Percentiles rank a stretch among this genome's conserved stretches.
Evolutionary conservation across 2,797 vertebrate species (phyloP).

Genomic region (Cirrhinus molitorella): DNA sequence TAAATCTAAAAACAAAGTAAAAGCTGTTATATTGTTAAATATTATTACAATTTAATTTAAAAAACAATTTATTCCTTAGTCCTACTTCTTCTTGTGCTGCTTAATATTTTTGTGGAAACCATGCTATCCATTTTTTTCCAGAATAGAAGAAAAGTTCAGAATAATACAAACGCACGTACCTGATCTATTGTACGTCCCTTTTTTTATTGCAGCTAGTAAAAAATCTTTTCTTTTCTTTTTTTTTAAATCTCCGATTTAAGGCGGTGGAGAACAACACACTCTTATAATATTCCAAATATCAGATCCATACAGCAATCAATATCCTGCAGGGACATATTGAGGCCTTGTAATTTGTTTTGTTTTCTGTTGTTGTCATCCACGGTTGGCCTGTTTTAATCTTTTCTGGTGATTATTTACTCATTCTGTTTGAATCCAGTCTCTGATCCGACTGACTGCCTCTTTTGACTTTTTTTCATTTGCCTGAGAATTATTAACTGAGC

Average conservation of each 20-base stretch:
- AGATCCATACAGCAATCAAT: constrained; percentile 30
- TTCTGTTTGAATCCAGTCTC: constrained; percentile 26
- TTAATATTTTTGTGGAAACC: not conserved
- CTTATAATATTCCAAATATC: constrained; percentile 28
- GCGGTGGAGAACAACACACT: constrained; percentile 1
- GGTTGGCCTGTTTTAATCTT: constrained; percentile 41
- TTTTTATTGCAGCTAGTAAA: too few species aligned
- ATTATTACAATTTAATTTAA: too few species aligned
- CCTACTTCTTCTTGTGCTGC: too few species aligned
- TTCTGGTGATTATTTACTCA: constrained; percentile 45
- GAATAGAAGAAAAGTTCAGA: too few species aligned
- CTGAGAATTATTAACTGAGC: constrained; percentile 67
- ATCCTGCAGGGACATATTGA: constrained; percentile 4
- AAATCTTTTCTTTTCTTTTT: too few species aligned
- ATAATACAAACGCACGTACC: too few species aligned
- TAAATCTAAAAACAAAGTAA: not conserved
- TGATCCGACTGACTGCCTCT: constrained; percentile 36
- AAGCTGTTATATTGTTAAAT: not conserved
- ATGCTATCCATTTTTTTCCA: too few species aligned
- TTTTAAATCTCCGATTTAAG: too few species aligned
- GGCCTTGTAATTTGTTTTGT: constrained; percentile 43
- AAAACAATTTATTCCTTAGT: too few species aligned
- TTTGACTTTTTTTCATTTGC: constrained; percentile 42
- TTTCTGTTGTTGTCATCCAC: constrained; percentile 36
- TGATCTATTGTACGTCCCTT: too few species aligned